Percentiles rank a stretch among this genome's conserved stretches.
These are phyloP conservation scores for Neoitamus cyanurus DNA, from an alignment of 2,888 invertebrate genomes.

Conservation along the genomic window DNA sequence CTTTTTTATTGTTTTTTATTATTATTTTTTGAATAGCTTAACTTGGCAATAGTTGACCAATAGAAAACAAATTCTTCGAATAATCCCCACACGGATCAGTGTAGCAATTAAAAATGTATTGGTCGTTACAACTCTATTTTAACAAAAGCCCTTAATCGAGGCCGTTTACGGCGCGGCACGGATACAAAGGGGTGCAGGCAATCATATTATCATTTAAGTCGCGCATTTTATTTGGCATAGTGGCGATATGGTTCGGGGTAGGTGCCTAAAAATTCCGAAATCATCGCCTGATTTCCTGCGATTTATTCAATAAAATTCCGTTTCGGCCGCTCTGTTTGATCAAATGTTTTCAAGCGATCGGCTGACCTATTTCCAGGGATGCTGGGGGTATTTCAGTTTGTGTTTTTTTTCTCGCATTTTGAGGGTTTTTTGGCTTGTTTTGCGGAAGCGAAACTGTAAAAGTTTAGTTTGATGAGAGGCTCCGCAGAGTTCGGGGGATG, in stretches of 20 bases:
- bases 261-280: neutral
- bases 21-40: too few relatives aligned
- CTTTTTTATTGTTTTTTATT: too few relatives aligned
- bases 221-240: neutral
- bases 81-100: too few relatives aligned
- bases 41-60: too few relatives aligned
- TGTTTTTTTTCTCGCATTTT: neutral
- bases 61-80: too few relatives aligned
- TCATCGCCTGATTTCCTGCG: neutral
- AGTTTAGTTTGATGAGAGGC: neutral
- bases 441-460: neutral
- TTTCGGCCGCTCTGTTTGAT: neutral
- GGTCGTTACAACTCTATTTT: neutral
- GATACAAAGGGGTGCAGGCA: neutral
- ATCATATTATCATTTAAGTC: neutral
- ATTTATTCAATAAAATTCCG: neutral
- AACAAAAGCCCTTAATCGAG: neutral
- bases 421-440: neutral
- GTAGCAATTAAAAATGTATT: neutral
- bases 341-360: neutral
- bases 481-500: neutral
- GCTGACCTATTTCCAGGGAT: neutral
- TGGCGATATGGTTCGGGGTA: neutral
- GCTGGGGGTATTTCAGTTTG: neutral
- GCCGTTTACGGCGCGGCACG: neutral